Base-by-base conservation (phyloP, 1,140 invertebrate species). In the Rhopalosiphum maidis region DNA sequence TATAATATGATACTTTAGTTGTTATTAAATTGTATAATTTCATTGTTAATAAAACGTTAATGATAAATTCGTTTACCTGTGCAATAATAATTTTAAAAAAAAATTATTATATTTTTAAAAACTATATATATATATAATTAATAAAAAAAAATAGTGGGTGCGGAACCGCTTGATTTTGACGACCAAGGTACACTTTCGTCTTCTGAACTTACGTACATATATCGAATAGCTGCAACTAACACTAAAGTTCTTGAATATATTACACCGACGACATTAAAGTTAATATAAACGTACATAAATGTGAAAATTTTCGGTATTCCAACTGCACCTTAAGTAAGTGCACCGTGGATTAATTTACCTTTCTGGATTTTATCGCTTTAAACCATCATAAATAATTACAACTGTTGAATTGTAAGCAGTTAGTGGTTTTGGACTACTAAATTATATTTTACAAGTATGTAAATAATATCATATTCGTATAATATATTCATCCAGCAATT, bases 331-430 rank as follows among this genome's bases (percentile, higher is more conserved):
- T n/a, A 77, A n/a, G 30, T 77, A 77, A 77, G 60, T 77, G 60
- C 15, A n/a, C 60, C 30, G 30, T 18, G 60, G 30, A 43, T 87
- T 87, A 87, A 48, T 87, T 87, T 46, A 46, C 43, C 85, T 46
- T 87, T 87, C 25, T n/a, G 25, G 41, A 46, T 87, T 87, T 87
- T 25, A 87, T 46, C 30, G 41, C 25, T 43, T 25, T 87, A 46
- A 87, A 30, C 85, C 15, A 87, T 87, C 85, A 87, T 87, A 87
- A 87, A 87, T 87, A 30, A 87, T 87, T 77, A 87, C 41, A 4
- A 18, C 8, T 46, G 23, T n/a, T 87, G 41, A 87, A 43, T 87
- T 30, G 25, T 87, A 48, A 43, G 22, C 37, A 85, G 7, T 85
- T 85, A 37, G 37, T 85, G 83, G 35, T 41, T 85, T 85, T 41